phyloP scores from a whole-genome alignment of 2,113 vertebrate species.

The Aix galericulata region DNA sequence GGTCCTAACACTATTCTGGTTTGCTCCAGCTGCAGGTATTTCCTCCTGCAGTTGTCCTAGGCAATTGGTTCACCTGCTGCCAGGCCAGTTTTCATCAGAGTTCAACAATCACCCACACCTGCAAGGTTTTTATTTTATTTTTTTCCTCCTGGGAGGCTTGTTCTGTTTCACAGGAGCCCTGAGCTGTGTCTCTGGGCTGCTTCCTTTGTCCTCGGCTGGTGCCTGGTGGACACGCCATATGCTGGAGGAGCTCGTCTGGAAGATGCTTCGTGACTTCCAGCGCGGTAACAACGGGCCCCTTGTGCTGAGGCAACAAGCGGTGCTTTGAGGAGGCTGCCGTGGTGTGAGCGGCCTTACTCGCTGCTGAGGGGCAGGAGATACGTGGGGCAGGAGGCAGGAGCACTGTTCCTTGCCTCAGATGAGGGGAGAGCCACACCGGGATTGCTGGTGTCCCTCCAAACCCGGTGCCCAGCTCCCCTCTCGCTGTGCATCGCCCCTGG shows the following conservation, averaged over 20 bases:
- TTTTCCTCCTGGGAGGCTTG: not conserved
- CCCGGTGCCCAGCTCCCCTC: not conserved
- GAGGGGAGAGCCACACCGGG: no score
- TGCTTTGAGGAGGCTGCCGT: not conserved
- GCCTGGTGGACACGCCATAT: not conserved
- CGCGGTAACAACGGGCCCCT: fast-evolving
- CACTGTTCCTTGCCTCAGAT: no score
- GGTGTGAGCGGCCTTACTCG: not conserved
- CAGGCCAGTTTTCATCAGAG: not conserved
- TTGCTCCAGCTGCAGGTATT: not conserved
- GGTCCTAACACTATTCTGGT: not conserved
- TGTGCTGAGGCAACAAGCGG: not conserved
- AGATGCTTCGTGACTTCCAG: not conserved
- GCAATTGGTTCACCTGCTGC: not conserved
- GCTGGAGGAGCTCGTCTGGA: not conserved
- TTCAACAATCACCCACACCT: not conserved
- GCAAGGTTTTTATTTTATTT: not conserved
- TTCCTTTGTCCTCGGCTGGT: not conserved
- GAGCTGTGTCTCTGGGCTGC: not conserved
- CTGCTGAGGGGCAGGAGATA: not conserved
- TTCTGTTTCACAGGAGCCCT: not conserved
- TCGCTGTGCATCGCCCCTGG: not conserved
- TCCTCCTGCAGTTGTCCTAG: not conserved
- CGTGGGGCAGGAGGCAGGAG: not conserved
- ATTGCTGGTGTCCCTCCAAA: not conserved